A percentile compares a stretch with the other conserved stretches of the same genome.
Evolutionary conservation across 2,797 vertebrate genomes (phyloP).

Genomic region (Thamnophis elegans): DNA sequence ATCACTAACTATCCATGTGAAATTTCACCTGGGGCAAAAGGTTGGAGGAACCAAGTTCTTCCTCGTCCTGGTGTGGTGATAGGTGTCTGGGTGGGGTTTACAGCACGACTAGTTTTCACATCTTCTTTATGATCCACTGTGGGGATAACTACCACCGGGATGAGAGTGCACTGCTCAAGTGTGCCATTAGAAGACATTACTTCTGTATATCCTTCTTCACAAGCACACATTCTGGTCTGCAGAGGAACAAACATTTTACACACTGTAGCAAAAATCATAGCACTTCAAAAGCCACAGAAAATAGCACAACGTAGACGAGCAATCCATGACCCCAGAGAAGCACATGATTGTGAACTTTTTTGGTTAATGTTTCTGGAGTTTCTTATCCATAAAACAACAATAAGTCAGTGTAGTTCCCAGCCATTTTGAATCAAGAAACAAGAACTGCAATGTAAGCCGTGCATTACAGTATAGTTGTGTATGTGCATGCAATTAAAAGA

Average conservation of each 20-base stretch:
- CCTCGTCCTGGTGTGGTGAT: conserved; percentile 83
- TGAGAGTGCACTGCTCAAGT: conserved; percentile 90
- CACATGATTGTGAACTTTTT: neutral
- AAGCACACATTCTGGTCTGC: conserved; percentile 84
- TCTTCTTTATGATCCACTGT: conserved; percentile 87
- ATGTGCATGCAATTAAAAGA: neutral
- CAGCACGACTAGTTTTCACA: conserved; percentile 93
- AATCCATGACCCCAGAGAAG: neutral
- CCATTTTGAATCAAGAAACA: neutral
- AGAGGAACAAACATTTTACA: conserved; percentile 57
- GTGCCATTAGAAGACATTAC: conserved; percentile 84
- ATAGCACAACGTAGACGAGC: neutral
- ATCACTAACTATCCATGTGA: conserved; percentile 49
- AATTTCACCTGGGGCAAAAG: conserved; percentile 90
- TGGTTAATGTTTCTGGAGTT: neutral
- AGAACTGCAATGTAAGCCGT: neutral
- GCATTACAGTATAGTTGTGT: neutral
- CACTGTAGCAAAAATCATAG: conserved; percentile 16
- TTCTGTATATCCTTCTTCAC: conserved; percentile 94
- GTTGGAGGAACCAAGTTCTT: conserved; percentile 97
- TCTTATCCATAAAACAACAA: neutral
- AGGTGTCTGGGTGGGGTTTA: conserved; percentile 86
- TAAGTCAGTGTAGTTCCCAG: neutral
- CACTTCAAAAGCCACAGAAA: conserved; percentile 24
- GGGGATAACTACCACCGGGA: conserved; percentile 90